Conservation (phyloP, 1,140 invertebrate genomes). For the Scaptomyza montana region DNA sequence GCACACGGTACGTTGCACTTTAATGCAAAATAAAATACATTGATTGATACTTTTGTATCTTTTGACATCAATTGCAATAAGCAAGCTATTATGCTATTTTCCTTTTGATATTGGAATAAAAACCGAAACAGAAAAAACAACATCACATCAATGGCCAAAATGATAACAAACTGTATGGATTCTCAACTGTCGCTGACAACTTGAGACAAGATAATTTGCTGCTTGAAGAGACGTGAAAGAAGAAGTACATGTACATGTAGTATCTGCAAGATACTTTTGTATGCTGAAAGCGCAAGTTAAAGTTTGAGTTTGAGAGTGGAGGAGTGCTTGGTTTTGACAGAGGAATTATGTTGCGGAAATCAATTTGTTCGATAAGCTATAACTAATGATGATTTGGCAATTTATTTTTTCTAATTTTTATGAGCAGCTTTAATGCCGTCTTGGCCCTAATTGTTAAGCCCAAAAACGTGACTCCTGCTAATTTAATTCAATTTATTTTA, state of each 20-base stretch:
- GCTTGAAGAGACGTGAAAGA: conserved; percentile 37
- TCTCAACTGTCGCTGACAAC: conserved; percentile 68
- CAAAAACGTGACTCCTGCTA: conserved; percentile 61
- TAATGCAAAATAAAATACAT: conserved; percentile 77
- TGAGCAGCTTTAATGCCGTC: conserved; percentile 42
- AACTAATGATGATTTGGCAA: conserved; percentile 62
- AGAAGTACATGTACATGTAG: no score
- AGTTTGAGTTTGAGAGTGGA: not conserved
- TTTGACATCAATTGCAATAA: conserved; percentile 41
- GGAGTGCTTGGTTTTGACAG: conserved; percentile 25
- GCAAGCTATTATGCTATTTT: conserved; percentile 41
- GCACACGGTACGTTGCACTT: conserved; percentile 70
- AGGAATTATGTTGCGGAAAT: conserved; percentile 27
- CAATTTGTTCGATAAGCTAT: conserved; percentile 11
- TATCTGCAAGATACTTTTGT: conserved; percentile 41
- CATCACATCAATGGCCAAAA: conserved; percentile 34
- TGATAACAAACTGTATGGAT: conserved; percentile 26
- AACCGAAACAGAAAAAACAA: not conserved
- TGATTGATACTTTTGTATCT: conserved; percentile 45
- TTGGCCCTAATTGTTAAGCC: conserved; percentile 44
- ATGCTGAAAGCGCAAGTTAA: conserved; percentile 2
- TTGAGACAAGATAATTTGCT: conserved; percentile 81
- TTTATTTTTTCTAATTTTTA: conserved; percentile 48
- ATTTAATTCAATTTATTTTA: conserved; percentile 62
- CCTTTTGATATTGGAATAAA: conserved; percentile 34